phyloP scores from a whole-genome alignment of 2,113 vertebrate genomes.

The Todiramphus chloris region DNA sequence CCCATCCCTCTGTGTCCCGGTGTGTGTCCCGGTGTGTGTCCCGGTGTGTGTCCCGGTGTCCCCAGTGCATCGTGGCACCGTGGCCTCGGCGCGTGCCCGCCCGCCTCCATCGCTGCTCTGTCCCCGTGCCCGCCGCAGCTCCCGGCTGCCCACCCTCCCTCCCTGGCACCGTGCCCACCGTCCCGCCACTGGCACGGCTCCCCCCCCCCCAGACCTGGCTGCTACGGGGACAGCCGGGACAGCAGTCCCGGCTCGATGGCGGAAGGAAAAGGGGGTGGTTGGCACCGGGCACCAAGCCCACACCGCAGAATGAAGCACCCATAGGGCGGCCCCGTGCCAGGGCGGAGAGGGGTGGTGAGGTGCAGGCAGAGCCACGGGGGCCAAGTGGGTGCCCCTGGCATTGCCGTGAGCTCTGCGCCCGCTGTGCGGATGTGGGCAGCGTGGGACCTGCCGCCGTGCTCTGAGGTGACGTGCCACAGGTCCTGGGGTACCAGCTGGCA shows the following conservation, averaged over 20 bases:
- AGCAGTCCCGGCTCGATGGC: neutral
- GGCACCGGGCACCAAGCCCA: neutral
- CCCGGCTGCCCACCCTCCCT: conserved; percentile 48
- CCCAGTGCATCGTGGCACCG: neutral
- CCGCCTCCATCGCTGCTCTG: conserved; percentile 5
- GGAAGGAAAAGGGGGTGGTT: neutral
- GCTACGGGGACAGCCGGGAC: neutral
- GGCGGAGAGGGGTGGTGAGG: neutral
- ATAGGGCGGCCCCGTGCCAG: neutral
- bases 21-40: conserved; percentile 13
- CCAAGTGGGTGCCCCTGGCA: neutral
- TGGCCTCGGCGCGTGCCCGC: neutral
- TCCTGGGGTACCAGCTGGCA: neutral
- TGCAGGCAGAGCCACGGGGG: neutral
- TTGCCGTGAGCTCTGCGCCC: neutral
- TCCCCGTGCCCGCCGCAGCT: conserved; percentile 10
- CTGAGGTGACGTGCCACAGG: neutral
- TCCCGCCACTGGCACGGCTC: neutral
- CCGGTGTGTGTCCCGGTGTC: conserved; percentile 9
- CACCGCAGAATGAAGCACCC: neutral
- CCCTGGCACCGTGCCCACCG: neutral
- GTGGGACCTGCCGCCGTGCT: neutral
- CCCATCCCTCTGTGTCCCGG: neutral
- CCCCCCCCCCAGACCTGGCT: neutral
- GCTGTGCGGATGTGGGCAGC: neutral